A percentile compares a stretch with the other conserved stretches of the same genome.
Evolutionary conservation across 2,888 invertebrate species (phyloP).

Genomic region (Lasioglossum malachurum): DNA sequence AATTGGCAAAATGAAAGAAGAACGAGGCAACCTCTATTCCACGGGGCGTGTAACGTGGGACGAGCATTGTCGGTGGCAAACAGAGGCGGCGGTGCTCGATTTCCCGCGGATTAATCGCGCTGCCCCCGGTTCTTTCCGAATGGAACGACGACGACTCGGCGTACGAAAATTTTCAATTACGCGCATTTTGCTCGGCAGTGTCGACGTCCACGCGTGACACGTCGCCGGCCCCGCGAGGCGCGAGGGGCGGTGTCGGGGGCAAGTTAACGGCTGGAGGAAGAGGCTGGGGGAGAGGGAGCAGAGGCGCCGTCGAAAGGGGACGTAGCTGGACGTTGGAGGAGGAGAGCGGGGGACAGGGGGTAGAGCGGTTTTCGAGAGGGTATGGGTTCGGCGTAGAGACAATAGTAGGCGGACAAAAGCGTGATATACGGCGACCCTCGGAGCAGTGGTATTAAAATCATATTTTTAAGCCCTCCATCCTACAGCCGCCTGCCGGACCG

Average conservation of each 20-base stretch:
- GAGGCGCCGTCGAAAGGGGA: constrained; percentile 22
- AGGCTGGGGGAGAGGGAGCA: background rate
- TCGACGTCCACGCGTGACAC: constrained; percentile 40
- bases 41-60: background rate
- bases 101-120: constrained; percentile 9
- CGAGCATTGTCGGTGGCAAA: background rate
- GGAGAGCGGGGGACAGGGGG: constrained; percentile 19
- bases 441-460: constrained; percentile 84
- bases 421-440: constrained; percentile 81
- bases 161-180: constrained; percentile 74
- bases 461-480: constrained; percentile 81
- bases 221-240: constrained; percentile 10
- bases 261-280: constrained; percentile 10
- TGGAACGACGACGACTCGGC: constrained; percentile 22
- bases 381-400: constrained; percentile 79
- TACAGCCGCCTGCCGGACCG: constrained; percentile 31
- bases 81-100: background rate
- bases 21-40: background rate
- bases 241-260: constrained; percentile 8
- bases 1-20: background rate
- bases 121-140: background rate
- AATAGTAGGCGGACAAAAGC: constrained; percentile 84
- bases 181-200: constrained; percentile 62
- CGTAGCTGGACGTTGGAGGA: constrained; percentile 43
- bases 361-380: constrained; percentile 71